Evolutionary conservation across 2,888 invertebrate species (phyloP), one percentile per base, ranked within the genome.

Genomic region (Dryadula phaetusa): DNA sequence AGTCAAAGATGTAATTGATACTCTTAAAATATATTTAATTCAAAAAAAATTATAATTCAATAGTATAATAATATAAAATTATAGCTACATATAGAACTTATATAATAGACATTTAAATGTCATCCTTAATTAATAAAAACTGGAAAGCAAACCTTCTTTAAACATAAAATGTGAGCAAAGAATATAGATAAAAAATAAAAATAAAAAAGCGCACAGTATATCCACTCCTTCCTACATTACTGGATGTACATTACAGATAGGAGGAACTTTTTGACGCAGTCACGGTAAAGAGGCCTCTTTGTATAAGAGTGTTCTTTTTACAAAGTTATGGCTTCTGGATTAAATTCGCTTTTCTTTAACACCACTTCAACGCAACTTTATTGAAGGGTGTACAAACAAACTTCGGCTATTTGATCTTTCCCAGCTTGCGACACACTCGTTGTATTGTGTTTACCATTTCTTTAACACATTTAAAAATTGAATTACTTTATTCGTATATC

Each of bases 221-320:
- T 67, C 67, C 79, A 40, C 68, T 81, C 79, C 73, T 65, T 44
- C 32, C 40, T 54, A 76, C 67, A 34, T 54, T 7, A 54, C 66
- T 74, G 65, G 67, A 69, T 65, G 76, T 37, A 56, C 28, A 28
- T 52, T 72, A 64, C 70, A 81, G 81, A 82, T 75, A 81, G 75
- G 82, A 79, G 77, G 71, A 88, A 90, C 84, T 89, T 91, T 90
- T 85, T 85, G 86, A 86, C 86, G 84, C 79, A 84, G 89, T 88
- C 88, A 89, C 82, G 87, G 80, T 79, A 82, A 79, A 80, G 80
- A 82, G 81, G 78, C 79, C 52, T 78, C 81, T 82, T 83, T 84
- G 80, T 84, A 82, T 83, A 82, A 83, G 79, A 84, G 84, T 83
- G 80, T 82, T 88, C 85, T 87, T 88, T 87, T 83, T 80, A 81